Evolutionary conservation across 2,797 vertebrate species (phyloP), one percentile per base, ranked within the genome.

Genomic region (Zalophus californianus): DNA sequence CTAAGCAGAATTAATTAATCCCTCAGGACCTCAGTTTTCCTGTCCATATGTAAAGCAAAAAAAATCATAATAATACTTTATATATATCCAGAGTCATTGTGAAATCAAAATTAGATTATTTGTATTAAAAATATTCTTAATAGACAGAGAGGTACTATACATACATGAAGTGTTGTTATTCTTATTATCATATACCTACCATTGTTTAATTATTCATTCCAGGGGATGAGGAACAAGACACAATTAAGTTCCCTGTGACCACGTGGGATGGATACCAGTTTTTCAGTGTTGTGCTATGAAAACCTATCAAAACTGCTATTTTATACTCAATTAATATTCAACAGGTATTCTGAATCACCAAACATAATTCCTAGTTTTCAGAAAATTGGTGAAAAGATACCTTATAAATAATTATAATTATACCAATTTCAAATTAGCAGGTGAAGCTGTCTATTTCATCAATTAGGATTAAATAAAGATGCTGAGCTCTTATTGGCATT

Each of bases 31-130:
- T 94, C 41, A 66, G 56, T 88, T 84, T 91, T 78, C 41, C 48
- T 96, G 10, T 85, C 54, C 66, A 7, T 27, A 68, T 25, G 4
- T 70, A 64, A 62, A 96, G 29, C 80, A 27, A 20, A 50, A 54
- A 87, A 78, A 73, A 90, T 72, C 11, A 11, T 41, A 72, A 23
- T 3, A 87, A 29, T 62, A 75, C 32, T 75, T 83, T 50, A 70
- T 5, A 70, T 64, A 58, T 66, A 62, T 16, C 21, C 64, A 94
- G 44, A 96, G 27, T 54, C 54, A 16, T 21, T 87, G 7, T 75
- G n/a, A 94, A 83, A 56, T 48, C 10, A 5, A 83, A 97, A 87
- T 87, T 56, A 86, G 72, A 73, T 91, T 10, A 86, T 88, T 50
- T 88, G 18, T 25, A 91, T 79, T 52, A 87, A 96, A 94, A 89